Percentiles rank a stretch among this genome's conserved stretches.
Conservation (phyloP, 1,140 invertebrate genomes). For the Choristoneura fumiferana region DNA sequence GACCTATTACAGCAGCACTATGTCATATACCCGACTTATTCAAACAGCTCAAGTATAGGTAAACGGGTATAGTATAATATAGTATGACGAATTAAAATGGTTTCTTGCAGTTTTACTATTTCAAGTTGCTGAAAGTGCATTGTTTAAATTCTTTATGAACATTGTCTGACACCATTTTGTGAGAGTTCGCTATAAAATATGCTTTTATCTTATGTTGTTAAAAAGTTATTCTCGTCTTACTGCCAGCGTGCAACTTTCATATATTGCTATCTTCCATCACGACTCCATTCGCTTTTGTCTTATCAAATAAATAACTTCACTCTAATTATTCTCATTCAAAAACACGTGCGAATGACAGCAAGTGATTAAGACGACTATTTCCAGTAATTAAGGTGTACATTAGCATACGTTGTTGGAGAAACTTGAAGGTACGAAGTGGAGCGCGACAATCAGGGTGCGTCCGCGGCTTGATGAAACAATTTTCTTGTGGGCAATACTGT, state of each 20-base stretch:
- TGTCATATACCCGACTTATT: too few species aligned
- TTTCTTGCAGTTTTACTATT: too few species aligned
- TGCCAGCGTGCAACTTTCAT: neutral
- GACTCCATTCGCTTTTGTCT: neutral
- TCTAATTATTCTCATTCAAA: slow-evolving; percentile 11
- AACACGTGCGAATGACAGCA: neutral
- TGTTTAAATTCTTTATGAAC: too few species aligned
- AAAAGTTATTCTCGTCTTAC: too few species aligned
- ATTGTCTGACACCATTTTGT: too few species aligned
- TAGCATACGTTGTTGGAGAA: slow-evolving; percentile 6
- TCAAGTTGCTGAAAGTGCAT: too few species aligned
- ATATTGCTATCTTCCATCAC: neutral
- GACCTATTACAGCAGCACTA: too few species aligned
- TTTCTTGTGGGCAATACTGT: slow-evolving; percentile 24
- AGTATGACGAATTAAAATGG: too few species aligned
- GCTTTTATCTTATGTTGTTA: too few species aligned
- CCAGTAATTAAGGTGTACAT: slow-evolving; percentile 4
- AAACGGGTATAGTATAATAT: too few species aligned
- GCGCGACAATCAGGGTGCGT: slow-evolving; percentile 41
- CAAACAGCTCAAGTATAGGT: too few species aligned
- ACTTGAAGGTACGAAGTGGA: slow-evolving; percentile 37
- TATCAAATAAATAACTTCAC: neutral
- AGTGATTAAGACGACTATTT: slow-evolving; percentile 1
- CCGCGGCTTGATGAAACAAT: slow-evolving; percentile 37
- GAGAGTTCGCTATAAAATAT: too few species aligned